phyloP scores from a whole-genome alignment of 2,113 vertebrate genomes.

The Rattus rattus region DNA sequence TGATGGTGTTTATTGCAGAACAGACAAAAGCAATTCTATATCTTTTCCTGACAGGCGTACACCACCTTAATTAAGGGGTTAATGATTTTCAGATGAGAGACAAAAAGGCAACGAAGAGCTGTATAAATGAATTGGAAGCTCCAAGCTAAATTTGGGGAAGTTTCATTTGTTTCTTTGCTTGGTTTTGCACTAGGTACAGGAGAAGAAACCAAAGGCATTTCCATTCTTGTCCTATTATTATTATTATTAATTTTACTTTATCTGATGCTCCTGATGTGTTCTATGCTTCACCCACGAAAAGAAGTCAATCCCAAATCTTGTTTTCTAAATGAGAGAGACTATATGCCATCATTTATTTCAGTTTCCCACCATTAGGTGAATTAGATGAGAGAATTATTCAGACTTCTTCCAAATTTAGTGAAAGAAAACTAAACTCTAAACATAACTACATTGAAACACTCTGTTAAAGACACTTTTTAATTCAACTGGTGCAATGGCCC shows the following conservation, averaged over 20 bases:
- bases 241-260: neutral
- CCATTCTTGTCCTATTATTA: neutral
- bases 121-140: conserved; percentile 27
- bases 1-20: conserved; percentile 71
- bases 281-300: neutral
- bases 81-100: conserved; percentile 76
- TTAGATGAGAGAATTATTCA: neutral
- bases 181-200: neutral
- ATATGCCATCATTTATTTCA: neutral
- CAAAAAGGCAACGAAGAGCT: conserved; percentile 54
- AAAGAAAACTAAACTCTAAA: neutral
- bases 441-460: neutral
- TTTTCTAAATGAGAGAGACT: neutral
- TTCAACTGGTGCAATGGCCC: neutral
- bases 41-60: conserved; percentile 64
- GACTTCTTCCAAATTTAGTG: conserved; percentile 22
- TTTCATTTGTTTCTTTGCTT: conserved; percentile 4
- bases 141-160: conserved; percentile 27
- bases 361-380: neutral
- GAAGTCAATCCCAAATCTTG: neutral
- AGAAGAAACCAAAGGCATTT: neutral
- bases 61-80: conserved; percentile 76
- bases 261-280: neutral
- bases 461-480: neutral
- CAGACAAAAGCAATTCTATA: conserved; percentile 73